These are phyloP conservation scores for Dermolepida albohirtum DNA, from an alignment of 2,888 invertebrate species.

Conservation along the genomic window DNA sequence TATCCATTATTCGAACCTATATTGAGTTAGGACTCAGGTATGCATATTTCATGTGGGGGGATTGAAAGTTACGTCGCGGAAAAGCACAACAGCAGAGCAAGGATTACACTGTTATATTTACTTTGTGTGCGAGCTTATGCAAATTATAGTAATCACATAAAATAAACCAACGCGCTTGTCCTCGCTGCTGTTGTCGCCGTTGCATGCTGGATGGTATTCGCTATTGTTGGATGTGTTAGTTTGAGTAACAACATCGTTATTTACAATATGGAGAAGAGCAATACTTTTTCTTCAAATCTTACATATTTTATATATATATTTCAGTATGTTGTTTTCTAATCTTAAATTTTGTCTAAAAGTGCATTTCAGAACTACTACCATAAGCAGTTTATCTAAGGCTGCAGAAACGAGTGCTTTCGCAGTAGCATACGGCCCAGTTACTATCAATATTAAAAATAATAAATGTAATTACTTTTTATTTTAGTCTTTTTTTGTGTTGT, in stretches of 20 bases:
- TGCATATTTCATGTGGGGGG: conserved; percentile 54
- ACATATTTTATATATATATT: too few species aligned
- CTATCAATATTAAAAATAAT: too few species aligned
- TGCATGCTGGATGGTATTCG: conserved; percentile 3
- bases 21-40: conserved; percentile 46
- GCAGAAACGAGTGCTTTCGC: too few species aligned
- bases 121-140: conserved; percentile 58
- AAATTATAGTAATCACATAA: conserved; percentile 59
- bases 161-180: conserved; percentile 51
- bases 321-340: too few species aligned
- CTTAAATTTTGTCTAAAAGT: too few species aligned
- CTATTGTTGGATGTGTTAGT: conserved; percentile 45
- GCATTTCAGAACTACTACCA: too few species aligned
- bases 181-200: conserved; percentile 19
- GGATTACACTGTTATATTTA: conserved; percentile 59
- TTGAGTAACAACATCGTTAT: conserved; percentile 30
- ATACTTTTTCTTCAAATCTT: too few species aligned
- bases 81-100: conserved; percentile 53
- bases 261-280: too few species aligned
- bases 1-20: conserved; percentile 39
- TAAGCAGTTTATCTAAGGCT: too few species aligned
- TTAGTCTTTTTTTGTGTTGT: too few species aligned
- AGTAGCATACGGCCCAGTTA: too few species aligned
- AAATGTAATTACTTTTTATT: too few species aligned
- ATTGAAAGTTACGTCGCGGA: conserved; percentile 55